Percentiles rank a stretch among this genome's conserved stretches.
Conservation (phyloP, 2,113 vertebrate species). For the Notiomystis cincta region DNA sequence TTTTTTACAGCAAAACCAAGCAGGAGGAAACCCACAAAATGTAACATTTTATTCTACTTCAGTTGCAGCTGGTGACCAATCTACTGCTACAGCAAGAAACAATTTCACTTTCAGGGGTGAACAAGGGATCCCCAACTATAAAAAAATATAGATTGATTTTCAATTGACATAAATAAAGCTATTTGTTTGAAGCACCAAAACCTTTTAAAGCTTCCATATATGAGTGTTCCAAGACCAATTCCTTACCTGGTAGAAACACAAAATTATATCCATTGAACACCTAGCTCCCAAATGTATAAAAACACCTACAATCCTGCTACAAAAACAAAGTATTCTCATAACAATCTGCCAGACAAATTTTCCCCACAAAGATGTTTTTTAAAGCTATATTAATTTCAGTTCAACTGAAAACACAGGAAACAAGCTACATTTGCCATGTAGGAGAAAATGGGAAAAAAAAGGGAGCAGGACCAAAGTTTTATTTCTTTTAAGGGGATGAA, state of each 20-base stretch:
- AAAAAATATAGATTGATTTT: not conserved
- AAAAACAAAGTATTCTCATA: not conserved
- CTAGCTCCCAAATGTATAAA: not conserved
- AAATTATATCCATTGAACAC: not conserved
- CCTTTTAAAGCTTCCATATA: not conserved
- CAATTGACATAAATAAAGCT: not conserved
- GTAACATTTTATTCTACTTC: not conserved
- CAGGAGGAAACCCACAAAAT: not conserved
- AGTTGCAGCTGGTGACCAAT: not conserved
- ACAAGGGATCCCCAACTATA: not conserved
- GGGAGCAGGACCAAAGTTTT: not conserved
- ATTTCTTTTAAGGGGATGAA: not conserved
- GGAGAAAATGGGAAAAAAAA: fast-evolving
- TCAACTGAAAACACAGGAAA: slow-evolving; percentile 12
- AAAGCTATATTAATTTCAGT: not conserved
- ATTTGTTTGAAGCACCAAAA: not conserved
- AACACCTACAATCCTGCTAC: not conserved
- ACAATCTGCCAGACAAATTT: not conserved
- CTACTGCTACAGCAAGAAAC: not conserved
- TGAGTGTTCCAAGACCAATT: not conserved
- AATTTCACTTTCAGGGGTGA: not conserved
- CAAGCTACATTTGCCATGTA: not conserved
- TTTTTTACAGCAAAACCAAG: not conserved
- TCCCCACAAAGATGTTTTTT: not conserved
- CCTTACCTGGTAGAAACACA: not conserved